A percentile compares a stretch with the other conserved stretches of the same genome.
phyloP scores from a whole-genome alignment of 2,797 vertebrate species.

The Fringilla coelebs region DNA sequence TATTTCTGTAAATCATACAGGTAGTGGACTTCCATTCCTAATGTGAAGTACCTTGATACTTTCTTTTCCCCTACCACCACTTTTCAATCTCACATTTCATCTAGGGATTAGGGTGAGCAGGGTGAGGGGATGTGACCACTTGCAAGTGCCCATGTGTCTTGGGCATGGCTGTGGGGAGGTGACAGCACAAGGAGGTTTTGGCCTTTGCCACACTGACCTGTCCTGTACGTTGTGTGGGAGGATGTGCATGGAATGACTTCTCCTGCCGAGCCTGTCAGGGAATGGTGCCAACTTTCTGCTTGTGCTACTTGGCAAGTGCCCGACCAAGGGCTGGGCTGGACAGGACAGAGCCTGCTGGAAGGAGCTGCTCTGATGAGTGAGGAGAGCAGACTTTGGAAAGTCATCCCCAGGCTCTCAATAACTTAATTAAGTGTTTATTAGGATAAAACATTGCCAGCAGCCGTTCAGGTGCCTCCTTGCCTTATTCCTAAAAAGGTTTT shows the following conservation, averaged over 20 bases:
- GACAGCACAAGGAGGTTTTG: neutral
- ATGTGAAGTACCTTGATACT: neutral
- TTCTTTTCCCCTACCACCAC: neutral
- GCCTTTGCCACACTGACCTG: accelerated
- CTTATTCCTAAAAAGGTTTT: neutral
- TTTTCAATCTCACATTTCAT: neutral
- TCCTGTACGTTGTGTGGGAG: accelerated
- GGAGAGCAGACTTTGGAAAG: neutral
- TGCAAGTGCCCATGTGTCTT: accelerated
- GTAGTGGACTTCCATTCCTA: neutral
- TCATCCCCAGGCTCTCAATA: neutral
- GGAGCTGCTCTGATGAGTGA: neutral
- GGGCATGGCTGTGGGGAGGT: neutral
- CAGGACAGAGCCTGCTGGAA: slow-evolving; percentile 22
- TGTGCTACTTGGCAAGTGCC: slow-evolving; percentile 11
- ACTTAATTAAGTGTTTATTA: slow-evolving; percentile 12
- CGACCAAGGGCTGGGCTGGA: neutral
- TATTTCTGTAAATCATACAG: neutral
- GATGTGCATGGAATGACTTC: neutral
- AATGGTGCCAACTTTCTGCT: neutral
- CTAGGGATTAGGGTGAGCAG: neutral
- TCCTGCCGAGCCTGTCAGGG: neutral
- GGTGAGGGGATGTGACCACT: neutral
- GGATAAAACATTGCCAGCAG: slow-evolving; percentile 21
- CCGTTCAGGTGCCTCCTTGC: slow-evolving; percentile 4